These are phyloP conservation scores for Latheticus oryzae DNA, from an alignment of 2,888 invertebrate genomes.

Conservation along the genomic window DNA sequence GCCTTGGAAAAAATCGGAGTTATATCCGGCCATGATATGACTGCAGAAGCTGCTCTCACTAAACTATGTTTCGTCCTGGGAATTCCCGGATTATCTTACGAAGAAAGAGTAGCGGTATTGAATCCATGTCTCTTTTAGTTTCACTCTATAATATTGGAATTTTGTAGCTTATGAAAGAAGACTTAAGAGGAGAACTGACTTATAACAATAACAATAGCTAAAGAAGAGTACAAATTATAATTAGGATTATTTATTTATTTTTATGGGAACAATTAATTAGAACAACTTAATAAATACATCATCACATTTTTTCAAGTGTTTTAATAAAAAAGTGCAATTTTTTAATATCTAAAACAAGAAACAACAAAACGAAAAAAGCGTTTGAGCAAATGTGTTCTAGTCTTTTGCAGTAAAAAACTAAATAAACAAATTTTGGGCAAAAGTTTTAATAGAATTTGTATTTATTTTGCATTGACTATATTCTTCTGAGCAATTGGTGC, in stretches of 20 bases:
- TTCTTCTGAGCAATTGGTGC: conserved; percentile 45
- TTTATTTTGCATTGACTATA: conserved; percentile 49
- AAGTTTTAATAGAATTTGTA: conserved; percentile 32
- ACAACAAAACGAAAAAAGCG: too few species aligned
- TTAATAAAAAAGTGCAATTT: too few species aligned
- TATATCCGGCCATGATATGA: conserved; percentile 87
- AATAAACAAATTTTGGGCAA: too few species aligned
- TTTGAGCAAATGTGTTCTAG: too few species aligned
- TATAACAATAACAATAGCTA: conserved; percentile 16
- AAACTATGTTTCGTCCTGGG: conserved; percentile 91
- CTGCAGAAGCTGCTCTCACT: conserved; percentile 91
- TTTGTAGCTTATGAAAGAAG: conserved; percentile 48
- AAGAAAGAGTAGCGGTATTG: conserved; percentile 34
- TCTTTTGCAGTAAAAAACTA: too few species aligned
- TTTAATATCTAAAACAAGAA: too few species aligned
- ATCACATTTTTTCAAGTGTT: too few species aligned
- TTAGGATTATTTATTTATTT: too few species aligned
- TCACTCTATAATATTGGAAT: too few species aligned
- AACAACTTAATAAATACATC: too few species aligned
- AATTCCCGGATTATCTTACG: conserved; percentile 74
- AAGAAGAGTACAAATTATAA: too few species aligned
- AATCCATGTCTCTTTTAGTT: conserved; percentile 9
- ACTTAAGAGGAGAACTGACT: conserved; percentile 48
- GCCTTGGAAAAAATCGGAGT: conserved; percentile 76
- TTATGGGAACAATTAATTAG: too few species aligned